These are phyloP conservation scores for Drosophila cognata DNA, from an alignment of 2,888 invertebrate species.

Conservation along the genomic window DNA sequence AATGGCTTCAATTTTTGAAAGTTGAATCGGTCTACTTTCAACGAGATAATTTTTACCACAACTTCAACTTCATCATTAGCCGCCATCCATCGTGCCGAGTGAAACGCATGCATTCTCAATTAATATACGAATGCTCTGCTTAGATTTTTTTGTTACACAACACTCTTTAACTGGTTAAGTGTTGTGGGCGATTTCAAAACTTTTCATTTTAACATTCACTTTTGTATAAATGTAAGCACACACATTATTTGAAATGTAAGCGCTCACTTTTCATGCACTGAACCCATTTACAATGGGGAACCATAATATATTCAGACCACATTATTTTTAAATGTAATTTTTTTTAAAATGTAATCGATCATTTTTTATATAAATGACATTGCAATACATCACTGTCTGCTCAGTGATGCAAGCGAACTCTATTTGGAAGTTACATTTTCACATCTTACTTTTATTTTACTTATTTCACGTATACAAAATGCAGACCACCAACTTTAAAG, in stretches of 20 bases:
- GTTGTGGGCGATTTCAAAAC: too few relatives aligned
- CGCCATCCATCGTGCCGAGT: background rate
- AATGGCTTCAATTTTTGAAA: background rate
- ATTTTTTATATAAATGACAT: background rate
- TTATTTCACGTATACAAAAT: background rate
- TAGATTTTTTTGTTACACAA: background rate
- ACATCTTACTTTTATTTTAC: background rate
- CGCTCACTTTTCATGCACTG: background rate
- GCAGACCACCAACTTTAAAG: background rate
- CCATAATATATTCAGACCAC: background rate
- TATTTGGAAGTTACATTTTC: background rate
- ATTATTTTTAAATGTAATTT: background rate
- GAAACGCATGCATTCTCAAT: background rate
- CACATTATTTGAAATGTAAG: background rate
- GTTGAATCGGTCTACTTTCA: background rate
- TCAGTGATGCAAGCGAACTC: background rate
- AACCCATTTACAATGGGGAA: background rate
- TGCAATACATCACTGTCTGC: background rate
- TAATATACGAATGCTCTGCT: background rate
- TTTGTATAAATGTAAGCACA: background rate
- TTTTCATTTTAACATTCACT: background rate
- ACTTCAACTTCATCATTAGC: background rate
- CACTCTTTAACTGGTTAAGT: background rate
- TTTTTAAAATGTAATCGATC: background rate
- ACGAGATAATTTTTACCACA: background rate